Conservation (phyloP, 2,113 vertebrate genomes). For the Takifugu bimaculatus region DNA sequence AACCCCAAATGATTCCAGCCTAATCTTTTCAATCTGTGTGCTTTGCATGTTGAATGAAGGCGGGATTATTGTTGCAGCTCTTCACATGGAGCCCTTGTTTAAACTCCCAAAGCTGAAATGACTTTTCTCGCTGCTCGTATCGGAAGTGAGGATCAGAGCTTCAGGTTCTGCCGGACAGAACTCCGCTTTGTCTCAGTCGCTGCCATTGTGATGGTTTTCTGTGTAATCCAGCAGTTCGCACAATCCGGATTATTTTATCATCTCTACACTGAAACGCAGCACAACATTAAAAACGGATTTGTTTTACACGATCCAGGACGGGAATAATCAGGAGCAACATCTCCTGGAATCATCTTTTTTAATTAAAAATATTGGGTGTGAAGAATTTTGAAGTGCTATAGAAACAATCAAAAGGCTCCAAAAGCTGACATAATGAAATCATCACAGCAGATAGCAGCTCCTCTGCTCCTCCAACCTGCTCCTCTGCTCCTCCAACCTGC, state of each 20-base stretch:
- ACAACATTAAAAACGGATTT: slow-evolving; percentile 56
- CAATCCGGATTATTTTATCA: slow-evolving; percentile 70
- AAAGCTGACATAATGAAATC: too few species aligned
- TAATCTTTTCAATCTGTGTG: slow-evolving; percentile 58
- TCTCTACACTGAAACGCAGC: slow-evolving; percentile 56
- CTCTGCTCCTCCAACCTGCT: too few species aligned
- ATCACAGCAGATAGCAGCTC: too few species aligned
- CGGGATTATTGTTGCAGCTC: slow-evolving; percentile 50
- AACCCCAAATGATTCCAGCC: neutral
- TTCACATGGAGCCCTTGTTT: slow-evolving; percentile 29
- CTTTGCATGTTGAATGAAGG: slow-evolving; percentile 48
- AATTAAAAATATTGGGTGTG: too few species aligned
- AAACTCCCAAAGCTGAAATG: slow-evolving; percentile 54
- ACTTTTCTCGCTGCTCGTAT: slow-evolving; percentile 43
- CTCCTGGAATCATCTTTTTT: slow-evolving; percentile 14
- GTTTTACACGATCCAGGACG: slow-evolving; percentile 58
- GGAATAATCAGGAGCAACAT: slow-evolving; percentile 43
- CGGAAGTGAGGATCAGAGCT: slow-evolving; percentile 44
- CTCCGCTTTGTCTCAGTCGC: slow-evolving; percentile 49
- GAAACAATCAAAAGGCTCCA: too few species aligned
- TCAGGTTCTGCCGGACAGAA: slow-evolving; percentile 46
- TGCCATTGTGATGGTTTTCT: slow-evolving; percentile 59
- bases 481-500: too few species aligned
- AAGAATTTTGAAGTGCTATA: too few species aligned
- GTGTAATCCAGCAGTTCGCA: slow-evolving; percentile 70